These are phyloP conservation scores for Cheilosia vulpina DNA, from an alignment of 2,888 invertebrate genomes.

Conservation along the genomic window DNA sequence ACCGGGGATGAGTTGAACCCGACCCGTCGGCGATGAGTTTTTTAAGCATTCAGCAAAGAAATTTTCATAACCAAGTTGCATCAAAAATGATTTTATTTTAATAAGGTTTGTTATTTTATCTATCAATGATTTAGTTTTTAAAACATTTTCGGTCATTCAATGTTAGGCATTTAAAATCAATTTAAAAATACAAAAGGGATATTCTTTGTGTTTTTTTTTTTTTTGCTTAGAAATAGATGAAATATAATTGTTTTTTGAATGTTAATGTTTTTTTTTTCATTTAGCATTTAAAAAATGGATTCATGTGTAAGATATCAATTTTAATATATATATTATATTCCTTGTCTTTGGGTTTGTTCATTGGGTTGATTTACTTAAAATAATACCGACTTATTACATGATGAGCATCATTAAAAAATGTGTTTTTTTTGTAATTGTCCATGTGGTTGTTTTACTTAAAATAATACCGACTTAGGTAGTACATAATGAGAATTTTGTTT, in stretches of 20 bases:
- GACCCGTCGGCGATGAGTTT: too few relatives aligned
- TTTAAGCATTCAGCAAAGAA: too few relatives aligned
- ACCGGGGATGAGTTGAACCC: too few relatives aligned
- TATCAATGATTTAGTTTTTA: slow-evolving; percentile 56
- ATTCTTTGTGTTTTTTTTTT: slow-evolving; percentile 34
- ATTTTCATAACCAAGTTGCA: slow-evolving; percentile 7
- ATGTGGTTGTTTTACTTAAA: slow-evolving; percentile 32
- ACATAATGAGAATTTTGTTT: slow-evolving; percentile 16
- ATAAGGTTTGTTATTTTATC: slow-evolving; percentile 55
- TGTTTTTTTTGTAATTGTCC: slow-evolving; percentile 2
- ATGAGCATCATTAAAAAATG: slow-evolving; percentile 19
- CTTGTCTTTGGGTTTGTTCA: slow-evolving; percentile 54
- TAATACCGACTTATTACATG: slow-evolving; percentile 50
- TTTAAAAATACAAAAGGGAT: slow-evolving; percentile 65
- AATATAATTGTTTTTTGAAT: slow-evolving; percentile 24
- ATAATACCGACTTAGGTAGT: slow-evolving; percentile 54
- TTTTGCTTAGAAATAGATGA: slow-evolving; percentile 49
- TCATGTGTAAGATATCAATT: slow-evolving; percentile 31
- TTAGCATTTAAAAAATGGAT: slow-evolving; percentile 44
- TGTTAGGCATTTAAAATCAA: slow-evolving; percentile 53
- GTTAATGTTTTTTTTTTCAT: slow-evolving; percentile 16
- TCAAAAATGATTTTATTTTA: slow-evolving; percentile 64
- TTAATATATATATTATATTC: slow-evolving; percentile 41
- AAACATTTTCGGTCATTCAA: slow-evolving; percentile 47
- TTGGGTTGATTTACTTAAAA: slow-evolving; percentile 42